Evolutionary conservation across 1,140 invertebrate species (phyloP).

Genomic region (Himalopsyche phryganea): DNA sequence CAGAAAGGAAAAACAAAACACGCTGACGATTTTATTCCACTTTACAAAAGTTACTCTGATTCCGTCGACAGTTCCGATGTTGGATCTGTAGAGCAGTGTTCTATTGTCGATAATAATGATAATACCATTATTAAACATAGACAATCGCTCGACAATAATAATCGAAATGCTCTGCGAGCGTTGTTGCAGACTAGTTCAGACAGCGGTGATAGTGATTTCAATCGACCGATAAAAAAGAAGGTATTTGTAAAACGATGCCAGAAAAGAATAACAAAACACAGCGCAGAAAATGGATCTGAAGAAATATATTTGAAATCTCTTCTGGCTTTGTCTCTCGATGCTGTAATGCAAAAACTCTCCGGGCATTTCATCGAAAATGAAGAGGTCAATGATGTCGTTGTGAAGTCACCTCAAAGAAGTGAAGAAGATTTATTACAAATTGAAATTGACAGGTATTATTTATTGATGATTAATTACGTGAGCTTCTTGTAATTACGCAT

Average conservation of each 20-base stretch:
- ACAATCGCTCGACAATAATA: no score
- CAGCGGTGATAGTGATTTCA: background rate
- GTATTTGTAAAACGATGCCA: background rate
- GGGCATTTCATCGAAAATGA: no score
- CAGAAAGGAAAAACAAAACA: no score
- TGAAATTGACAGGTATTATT: background rate
- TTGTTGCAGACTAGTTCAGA: conserved; percentile 8
- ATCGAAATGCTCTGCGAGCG: conserved; percentile 4
- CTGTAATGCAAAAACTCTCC: background rate
- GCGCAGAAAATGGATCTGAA: background rate
- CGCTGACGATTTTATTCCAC: no score
- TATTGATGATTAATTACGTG: background rate
- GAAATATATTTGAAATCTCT: conserved; percentile 10
- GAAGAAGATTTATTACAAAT: conserved; percentile 3
- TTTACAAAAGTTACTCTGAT: no score
- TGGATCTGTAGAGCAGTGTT: no score
- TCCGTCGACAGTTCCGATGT: no score
- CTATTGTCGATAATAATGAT: no score
- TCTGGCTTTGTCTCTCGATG: background rate
- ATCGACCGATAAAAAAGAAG: background rate
- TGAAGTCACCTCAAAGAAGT: background rate
- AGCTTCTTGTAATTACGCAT: background rate
- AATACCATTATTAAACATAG: no score
- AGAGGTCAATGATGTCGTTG: no score
- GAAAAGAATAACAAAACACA: no score